Evolutionary conservation across 2,888 invertebrate species (phyloP).

Genomic region (Achlya flavicornis): DNA sequence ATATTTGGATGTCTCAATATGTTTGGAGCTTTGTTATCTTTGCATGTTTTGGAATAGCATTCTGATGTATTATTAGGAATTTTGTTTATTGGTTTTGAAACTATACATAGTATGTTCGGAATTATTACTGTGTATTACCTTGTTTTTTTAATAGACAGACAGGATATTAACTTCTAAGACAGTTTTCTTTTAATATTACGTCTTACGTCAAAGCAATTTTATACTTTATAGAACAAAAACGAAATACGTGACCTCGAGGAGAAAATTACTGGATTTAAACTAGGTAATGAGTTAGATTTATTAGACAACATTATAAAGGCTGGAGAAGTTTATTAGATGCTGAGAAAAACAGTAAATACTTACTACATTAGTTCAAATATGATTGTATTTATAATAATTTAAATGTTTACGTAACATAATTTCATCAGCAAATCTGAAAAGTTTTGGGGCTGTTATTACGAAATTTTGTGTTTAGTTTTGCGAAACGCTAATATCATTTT

Average conservation of each 20-base stretch:
- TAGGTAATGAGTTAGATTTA: slow-evolving; percentile 31
- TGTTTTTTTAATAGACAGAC: not conserved
- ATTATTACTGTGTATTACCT: not conserved
- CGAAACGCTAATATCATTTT: not conserved
- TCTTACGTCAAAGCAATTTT: not conserved
- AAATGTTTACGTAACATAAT: too few species aligned
- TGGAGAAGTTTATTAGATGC: not conserved
- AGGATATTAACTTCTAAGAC: too few species aligned
- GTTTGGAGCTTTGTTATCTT: not conserved
- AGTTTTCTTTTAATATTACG: not conserved
- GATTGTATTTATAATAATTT: too few species aligned
- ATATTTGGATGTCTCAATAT: not conserved
- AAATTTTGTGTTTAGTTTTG: not conserved
- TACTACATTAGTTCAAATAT: too few species aligned
- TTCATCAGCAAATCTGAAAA: too few species aligned
- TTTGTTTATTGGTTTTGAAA: not conserved
- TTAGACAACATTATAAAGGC: slow-evolving; percentile 30
- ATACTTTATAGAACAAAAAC: not conserved
- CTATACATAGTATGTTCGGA: too few species aligned
- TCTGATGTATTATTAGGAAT: not conserved
- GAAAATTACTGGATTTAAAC: slow-evolving; percentile 38
- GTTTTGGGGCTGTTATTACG: too few species aligned
- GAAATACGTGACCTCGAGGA: slow-evolving; percentile 39
- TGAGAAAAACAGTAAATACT: not conserved
- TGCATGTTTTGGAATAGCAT: not conserved